Base-by-base conservation (phyloP, 1,140 invertebrate species). In the Drosophila sp. region DNA sequence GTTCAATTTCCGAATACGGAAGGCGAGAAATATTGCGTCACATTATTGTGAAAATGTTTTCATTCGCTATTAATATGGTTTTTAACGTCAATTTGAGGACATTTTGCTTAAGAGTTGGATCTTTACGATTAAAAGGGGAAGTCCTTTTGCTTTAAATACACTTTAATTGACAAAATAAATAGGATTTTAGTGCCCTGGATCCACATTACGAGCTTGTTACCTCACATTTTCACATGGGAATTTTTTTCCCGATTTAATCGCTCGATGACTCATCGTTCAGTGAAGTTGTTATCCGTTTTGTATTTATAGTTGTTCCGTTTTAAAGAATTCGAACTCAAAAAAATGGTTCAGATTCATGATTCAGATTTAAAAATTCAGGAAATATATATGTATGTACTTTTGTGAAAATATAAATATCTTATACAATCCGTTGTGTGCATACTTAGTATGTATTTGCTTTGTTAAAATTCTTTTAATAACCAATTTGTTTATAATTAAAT, bases 211-310 rank as follows among this genome's bases (percentile, higher is more conserved):
- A 27, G 10, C 23, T 27, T 50, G 44, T 50, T 10, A 50, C 23
- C 2, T 27, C 10, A 6, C 7, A 27, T 10, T 3, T 27, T 50
- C 10, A 27, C 23, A 50, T 27, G 44, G 35, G 2, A 4, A 1
- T 27, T 50, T 10, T 47, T 50, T 27, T 50, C 7, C 8, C 35
- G 7, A 25, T 47, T 47, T 25, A 8, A 10, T 47, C 44, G 23
- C 23, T 23, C 5, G 2, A 50, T 50, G 44, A 50, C 3, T 50
- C 44, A 50, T 50, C 44, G 44, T 3, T 10, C 25, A 4, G 7
- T 3, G 5, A 50, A 50, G 44, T 50, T 50, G n/a, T 25, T 50
- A 50, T 50, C 44, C 44, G 23, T 27, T 50, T 50, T 50, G 3
- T 50, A 25, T 50, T 50, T 50, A 10, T 50, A 25, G 44, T 8